Evolutionary conservation across 2,113 vertebrate species (phyloP).

Genomic region (Neopipo cinnamomea): DNA sequence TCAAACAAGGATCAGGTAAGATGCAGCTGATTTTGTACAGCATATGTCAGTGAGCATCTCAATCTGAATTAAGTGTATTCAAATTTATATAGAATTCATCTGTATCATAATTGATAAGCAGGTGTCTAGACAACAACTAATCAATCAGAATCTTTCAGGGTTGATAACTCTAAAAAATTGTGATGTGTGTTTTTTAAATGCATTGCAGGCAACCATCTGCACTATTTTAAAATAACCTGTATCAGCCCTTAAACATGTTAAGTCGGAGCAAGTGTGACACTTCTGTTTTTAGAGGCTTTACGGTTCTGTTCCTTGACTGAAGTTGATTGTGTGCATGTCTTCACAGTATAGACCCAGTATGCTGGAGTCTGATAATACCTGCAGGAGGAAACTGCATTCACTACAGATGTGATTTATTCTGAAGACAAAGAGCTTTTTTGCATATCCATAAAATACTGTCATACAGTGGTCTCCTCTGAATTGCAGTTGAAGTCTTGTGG

Average conservation of each 20-base stretch:
- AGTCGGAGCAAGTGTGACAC: background rate
- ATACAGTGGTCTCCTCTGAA: background rate
- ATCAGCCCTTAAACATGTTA: background rate
- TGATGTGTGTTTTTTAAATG: background rate
- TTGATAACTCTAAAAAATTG: background rate
- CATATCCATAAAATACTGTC: background rate
- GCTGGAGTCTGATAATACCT: background rate
- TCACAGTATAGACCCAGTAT: background rate
- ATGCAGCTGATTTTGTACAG: background rate
- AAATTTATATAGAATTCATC: background rate
- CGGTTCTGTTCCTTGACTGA: background rate
- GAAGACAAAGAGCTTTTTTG: background rate
- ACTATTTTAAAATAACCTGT: background rate
- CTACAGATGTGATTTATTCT: background rate
- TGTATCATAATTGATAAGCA: background rate
- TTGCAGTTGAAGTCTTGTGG: background rate
- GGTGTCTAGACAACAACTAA: background rate
- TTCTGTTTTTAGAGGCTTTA: background rate
- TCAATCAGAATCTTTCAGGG: background rate
- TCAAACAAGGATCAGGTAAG: conserved; percentile 90
- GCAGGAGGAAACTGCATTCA: background rate
- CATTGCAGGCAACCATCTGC: background rate
- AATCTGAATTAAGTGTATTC: background rate
- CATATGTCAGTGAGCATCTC: background rate
- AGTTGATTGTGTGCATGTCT: background rate